Base-by-base conservation (phyloP, 2,888 invertebrate genomes). In the Stenurella melanura region DNA sequence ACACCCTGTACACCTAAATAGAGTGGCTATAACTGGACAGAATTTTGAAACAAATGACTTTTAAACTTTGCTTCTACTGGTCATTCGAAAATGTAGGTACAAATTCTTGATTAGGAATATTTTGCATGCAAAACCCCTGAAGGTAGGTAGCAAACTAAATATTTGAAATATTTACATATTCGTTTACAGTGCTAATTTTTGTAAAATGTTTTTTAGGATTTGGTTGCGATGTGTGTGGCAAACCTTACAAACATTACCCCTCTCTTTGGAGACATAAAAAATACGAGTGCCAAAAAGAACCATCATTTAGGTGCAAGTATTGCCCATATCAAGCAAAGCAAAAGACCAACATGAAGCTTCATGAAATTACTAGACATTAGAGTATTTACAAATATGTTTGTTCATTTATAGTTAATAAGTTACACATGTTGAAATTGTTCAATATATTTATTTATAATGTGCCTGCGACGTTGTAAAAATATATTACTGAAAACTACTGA, bases 271-370 rank as follows among this genome's bases (percentile, higher is more conserved):
- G 80, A 70, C 82, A 83, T 61, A 76, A 60, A 69, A 82, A 78
- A 38, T 85, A 83, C 77, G 84, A 85, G 69, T 85, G 85, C 72
- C 83, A 84, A 75, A 84, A 83, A 64, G 80, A 81, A 30, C 83
- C 84, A 1, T 72, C 75, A 3, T 85, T 85, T 75, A 71, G 71
- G 50, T 85, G 85, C 61, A 21, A 67, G 0, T 73, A 75, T 34
- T 84, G 84, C 66, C 66, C 74, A 0, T 83, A 83, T 60, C 57
- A 74, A 15, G 67, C 81, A 11, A 79, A 78, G 34, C 76, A 75
- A 12, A 80, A 80, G 70, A 63, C 34, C 18, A 78, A 75, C 50
- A 10, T 81, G 21, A 69, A 73, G 17, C 15, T 66, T 0, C 81
- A 81, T n/a, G 50, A 50, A 50, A n/a, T 15, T n/a, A n/a, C n/a